Percentiles rank a stretch among this genome's conserved stretches.
Conservation (phyloP, 2,113 vertebrate genomes). For the Scolopax mira region DNA sequence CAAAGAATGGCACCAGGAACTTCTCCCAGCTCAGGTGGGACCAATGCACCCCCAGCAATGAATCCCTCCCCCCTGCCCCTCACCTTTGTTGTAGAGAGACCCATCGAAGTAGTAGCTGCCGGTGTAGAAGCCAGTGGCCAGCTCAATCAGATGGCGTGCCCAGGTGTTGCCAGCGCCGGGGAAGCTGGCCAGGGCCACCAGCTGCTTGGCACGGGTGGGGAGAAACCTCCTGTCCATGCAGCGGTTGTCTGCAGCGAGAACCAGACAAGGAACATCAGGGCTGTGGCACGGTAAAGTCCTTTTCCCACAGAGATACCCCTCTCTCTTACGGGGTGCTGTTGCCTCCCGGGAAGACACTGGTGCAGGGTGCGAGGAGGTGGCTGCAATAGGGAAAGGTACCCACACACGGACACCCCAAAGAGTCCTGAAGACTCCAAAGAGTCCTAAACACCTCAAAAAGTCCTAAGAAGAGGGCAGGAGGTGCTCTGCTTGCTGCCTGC, state of each 20-base stretch:
- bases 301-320: accelerated
- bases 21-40: background rate
- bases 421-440: background rate
- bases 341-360: background rate
- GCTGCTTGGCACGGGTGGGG: conserved; percentile 82
- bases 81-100: conserved; percentile 98
- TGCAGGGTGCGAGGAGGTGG: background rate
- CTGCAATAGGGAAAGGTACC: background rate
- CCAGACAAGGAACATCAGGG: accelerated
- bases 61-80: background rate
- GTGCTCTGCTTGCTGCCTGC: background rate
- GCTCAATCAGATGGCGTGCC: conserved; percentile 94
- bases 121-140: conserved; percentile 94
- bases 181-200: conserved; percentile 93
- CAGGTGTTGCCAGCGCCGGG: conserved; percentile 97
- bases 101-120: conserved; percentile 99
- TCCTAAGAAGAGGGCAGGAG: background rate
- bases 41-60: accelerated
- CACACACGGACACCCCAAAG: background rate
- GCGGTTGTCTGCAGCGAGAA: conserved; percentile 84
- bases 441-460: background rate
- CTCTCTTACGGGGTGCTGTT: background rate
- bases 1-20: background rate
- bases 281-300: accelerated
- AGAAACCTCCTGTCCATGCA: conserved; percentile 96